Base-by-base conservation (phyloP, 2,113 vertebrate species). In the Mus spicilegus region DNA sequence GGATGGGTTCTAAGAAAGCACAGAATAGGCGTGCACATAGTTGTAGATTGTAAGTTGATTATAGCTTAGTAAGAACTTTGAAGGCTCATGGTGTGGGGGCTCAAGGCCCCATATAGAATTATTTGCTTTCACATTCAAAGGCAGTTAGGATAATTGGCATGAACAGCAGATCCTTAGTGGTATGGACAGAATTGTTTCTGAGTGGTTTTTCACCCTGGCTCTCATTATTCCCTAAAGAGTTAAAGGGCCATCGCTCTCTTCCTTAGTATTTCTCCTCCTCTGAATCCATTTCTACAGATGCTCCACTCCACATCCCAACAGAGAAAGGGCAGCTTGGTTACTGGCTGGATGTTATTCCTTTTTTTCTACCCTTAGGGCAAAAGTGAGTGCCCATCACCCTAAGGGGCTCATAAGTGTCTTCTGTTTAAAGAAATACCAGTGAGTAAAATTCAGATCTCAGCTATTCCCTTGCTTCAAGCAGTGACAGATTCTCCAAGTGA, bases 41-140 rank as follows among this genome's bases (percentile, higher is more conserved):
- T 56, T 36, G 16, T 13, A 56, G 33, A 20, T 39, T 33, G n/a
- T 69, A 69, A 36, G 84, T 67, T 67, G 30, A 28, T 39, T 76
- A 63, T 33, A 54, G 81, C n/a, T 86, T 91, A 69, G 20, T 28
- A 65, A 92, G 24, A 75, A 89, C 61, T 24, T 36, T 14, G 30
- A 13, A 42, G 30, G 20, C 51, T 63, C n/a, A 5, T 0, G 6
- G 26, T 54, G 54, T 54, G 75, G 16, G 33, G 39, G 14, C 1
- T 49, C 46, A 28, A 46, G 67, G 69, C 30, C 9, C 4, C 26
- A 6, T 72, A 56, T 28, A 65, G 46, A 42, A 11, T 3, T 26
- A 1, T n/a, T 20, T n/a, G 20, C 56, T n/a, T 58, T 36, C 51
- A 30, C 36, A 1, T 13, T 13, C 8, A 6, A 3, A 0, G 11